phyloP scores from a whole-genome alignment of 2,888 invertebrate species.

The Archaeoteleia sp. region DNA sequence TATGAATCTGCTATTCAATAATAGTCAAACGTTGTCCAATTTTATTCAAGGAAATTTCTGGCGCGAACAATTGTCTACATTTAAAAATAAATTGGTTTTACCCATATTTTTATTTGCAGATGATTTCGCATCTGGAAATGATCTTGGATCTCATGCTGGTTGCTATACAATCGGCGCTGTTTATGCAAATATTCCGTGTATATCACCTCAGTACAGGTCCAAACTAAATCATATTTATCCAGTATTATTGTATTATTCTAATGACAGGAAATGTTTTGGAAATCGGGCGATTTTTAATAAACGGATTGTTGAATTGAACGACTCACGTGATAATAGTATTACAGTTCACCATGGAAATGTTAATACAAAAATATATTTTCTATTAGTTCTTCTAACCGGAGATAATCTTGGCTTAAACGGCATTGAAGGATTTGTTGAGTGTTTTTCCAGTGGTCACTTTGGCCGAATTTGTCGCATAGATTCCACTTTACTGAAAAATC shows the following conservation, averaged over 20 bases:
- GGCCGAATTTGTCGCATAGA: slow-evolving; percentile 17
- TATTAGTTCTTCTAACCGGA: slow-evolving; percentile 26
- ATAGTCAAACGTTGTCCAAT: slow-evolving; percentile 16
- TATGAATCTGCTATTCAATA: slow-evolving; percentile 11
- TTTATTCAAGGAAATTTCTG: slow-evolving; percentile 35
- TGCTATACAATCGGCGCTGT: slow-evolving; percentile 11
- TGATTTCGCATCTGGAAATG: slow-evolving; percentile 24
- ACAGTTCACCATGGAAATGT: slow-evolving; percentile 4
- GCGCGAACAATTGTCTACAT: slow-evolving; percentile 7
- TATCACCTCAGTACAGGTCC: slow-evolving; percentile 33
- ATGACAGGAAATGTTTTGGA: slow-evolving; percentile 33
- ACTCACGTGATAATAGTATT: slow-evolving; percentile 23
- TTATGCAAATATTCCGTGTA: slow-evolving; percentile 25
- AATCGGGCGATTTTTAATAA: slow-evolving; percentile 22
- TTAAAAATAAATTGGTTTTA: slow-evolving; percentile 16
- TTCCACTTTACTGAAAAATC: slow-evolving; percentile 3
- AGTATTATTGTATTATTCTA: slow-evolving; percentile 19
- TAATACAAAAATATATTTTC: slow-evolving; percentile 25
- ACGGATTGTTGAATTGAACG: slow-evolving; percentile 22
- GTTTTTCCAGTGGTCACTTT: slow-evolving; percentile 14
- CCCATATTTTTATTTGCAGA: slow-evolving; percentile 24
- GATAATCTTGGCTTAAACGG: slow-evolving; percentile 32
- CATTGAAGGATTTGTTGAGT: slow-evolving; percentile 23
- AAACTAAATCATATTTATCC: slow-evolving; percentile 16
- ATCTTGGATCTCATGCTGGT: slow-evolving; percentile 29